A percentile compares a stretch with the other conserved stretches of the same genome.
Evolutionary conservation across 2,113 vertebrate genomes (phyloP).

Genomic region (Cyanocitta stelleri): DNA sequence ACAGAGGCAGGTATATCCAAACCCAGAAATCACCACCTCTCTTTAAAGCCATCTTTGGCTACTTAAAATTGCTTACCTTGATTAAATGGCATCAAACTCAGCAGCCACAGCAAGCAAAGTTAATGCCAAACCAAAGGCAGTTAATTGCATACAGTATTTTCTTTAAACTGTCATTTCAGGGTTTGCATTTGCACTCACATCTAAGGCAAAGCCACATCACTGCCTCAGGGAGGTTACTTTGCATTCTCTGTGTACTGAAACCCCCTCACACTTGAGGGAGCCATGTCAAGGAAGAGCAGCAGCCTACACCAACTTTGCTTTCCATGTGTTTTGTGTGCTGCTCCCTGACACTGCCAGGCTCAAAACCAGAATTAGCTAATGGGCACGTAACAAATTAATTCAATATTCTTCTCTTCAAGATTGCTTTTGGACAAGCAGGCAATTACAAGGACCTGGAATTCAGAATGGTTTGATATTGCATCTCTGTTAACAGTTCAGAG

Average conservation of each 20-base stretch:
- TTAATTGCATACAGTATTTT: background rate
- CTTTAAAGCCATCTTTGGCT: background rate
- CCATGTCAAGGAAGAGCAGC: background rate
- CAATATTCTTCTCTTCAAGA: background rate
- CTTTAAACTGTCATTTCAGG: background rate
- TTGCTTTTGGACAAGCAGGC: background rate
- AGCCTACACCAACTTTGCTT: background rate
- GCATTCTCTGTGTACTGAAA: background rate
- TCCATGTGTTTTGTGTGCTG: background rate
- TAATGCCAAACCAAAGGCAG: background rate
- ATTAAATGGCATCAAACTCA: background rate
- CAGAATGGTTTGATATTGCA: background rate
- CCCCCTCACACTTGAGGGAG: accelerated
- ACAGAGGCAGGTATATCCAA: background rate
- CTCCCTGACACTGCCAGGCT: background rate
- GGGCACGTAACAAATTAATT: background rate
- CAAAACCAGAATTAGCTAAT: background rate
- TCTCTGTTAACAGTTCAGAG: background rate
- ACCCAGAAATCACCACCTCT: background rate
- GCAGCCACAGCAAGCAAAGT: background rate
- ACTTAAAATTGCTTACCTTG: background rate
- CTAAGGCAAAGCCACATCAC: background rate
- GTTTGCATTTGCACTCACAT: background rate
- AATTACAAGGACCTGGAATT: background rate
- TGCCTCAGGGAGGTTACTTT: accelerated